These are phyloP conservation scores for Borostomias antarcticus DNA, from an alignment of 2,797 vertebrate species.

Conservation along the genomic window DNA sequence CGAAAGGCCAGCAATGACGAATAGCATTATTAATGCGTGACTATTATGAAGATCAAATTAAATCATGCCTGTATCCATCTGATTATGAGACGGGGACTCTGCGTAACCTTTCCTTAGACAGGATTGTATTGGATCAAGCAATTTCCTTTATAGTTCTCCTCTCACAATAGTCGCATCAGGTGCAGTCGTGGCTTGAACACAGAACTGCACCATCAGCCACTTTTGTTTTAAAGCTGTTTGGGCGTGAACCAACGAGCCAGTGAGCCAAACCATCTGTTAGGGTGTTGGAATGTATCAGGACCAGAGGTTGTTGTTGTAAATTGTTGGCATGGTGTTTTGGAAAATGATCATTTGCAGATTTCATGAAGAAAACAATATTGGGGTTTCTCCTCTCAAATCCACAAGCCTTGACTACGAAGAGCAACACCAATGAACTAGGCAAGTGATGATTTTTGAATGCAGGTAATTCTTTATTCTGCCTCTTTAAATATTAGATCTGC, in stretches of 20 bases:
- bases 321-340: neutral
- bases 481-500: constrained; percentile 47
- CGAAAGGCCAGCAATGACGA: constrained; percentile 26
- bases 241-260: neutral
- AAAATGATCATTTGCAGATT: neutral
- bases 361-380: too few relatives aligned
- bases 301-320: neutral
- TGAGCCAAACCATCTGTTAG: neutral
- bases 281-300: neutral
- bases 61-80: constrained; percentile 5
- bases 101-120: neutral
- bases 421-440: too few relatives aligned
- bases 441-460: constrained; percentile 3
- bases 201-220: neutral
- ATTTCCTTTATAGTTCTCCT: neutral
- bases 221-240: neutral
- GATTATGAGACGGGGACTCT: neutral
- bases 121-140: neutral
- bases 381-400: neutral
- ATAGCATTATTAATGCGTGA: constrained; percentile 30
- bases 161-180: neutral
- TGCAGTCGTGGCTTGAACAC: neutral
- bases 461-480: constrained; percentile 4
- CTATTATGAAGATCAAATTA: constrained; percentile 24
- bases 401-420: neutral